phyloP scores from a whole-genome alignment of 2,888 invertebrate genomes.

The Xestia c-nigrum region DNA sequence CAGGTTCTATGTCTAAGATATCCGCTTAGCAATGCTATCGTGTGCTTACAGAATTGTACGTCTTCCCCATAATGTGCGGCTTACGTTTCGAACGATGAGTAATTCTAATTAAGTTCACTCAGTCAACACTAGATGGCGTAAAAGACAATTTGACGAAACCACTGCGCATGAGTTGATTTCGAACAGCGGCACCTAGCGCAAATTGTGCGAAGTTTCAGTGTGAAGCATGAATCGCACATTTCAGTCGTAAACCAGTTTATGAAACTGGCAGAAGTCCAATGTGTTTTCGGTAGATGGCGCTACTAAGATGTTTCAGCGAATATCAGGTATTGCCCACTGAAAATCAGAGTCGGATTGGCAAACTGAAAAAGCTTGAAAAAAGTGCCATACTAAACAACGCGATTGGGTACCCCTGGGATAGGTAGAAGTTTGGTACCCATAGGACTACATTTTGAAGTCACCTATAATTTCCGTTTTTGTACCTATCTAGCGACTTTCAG shows the following conservation, averaged over 20 bases:
- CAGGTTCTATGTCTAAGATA: not conserved
- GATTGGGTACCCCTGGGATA: too few species aligned
- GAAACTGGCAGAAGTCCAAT: conserved; percentile 39
- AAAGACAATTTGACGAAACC: not conserved
- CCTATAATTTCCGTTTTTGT: not conserved
- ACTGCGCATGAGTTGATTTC: conserved; percentile 24
- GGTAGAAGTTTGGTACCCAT: not conserved
- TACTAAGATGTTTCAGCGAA: conserved; percentile 2
- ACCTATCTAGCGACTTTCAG: not conserved
- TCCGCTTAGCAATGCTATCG: not conserved
- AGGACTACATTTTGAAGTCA: not conserved
- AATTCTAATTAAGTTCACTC: conserved; percentile 7
- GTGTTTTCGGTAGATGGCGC: conserved; percentile 56
- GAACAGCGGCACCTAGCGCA: conserved; percentile 60
- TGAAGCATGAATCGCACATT: conserved; percentile 14
- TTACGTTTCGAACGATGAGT: not conserved
- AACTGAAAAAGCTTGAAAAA: not conserved
- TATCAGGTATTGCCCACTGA: not conserved
- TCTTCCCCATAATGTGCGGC: too few species aligned
- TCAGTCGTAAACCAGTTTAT: conserved; percentile 34
- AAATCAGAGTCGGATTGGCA: not conserved
- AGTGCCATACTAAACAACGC: not conserved
- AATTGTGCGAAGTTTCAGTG: conserved; percentile 16
- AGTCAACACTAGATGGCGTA: conserved; percentile 29
- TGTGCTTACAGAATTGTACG: not conserved